Evolutionary conservation across 2,113 vertebrate genomes (phyloP).

Genomic region (Callipepla squamata): DNA sequence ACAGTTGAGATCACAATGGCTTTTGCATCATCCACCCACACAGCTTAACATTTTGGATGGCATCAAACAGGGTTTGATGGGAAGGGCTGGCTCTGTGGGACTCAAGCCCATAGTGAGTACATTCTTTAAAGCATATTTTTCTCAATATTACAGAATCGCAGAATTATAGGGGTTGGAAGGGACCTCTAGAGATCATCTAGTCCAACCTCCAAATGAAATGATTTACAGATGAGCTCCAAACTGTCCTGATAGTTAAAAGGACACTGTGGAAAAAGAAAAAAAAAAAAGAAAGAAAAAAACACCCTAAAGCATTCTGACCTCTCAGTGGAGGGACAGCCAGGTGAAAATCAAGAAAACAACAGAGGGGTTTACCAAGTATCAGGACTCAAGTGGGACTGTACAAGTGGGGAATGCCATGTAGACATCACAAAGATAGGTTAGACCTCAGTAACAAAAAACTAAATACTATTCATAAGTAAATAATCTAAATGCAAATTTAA

Average conservation of each 20-base stretch:
- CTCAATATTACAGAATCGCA: not conserved
- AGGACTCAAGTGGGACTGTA: not conserved
- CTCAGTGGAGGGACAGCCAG: not conserved
- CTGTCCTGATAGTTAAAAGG: not conserved
- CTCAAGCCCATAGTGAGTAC: too few species aligned
- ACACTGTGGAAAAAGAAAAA: not conserved
- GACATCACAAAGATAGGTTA: not conserved
- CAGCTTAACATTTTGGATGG: not conserved
- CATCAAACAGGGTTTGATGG: not conserved
- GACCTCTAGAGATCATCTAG: too few species aligned
- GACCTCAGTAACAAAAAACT: not conserved
- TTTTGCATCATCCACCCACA: not conserved
- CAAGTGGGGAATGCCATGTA: not conserved
- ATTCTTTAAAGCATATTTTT: not conserved
- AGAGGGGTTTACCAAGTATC: not conserved
- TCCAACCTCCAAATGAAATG: too few species aligned
- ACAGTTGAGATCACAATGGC: fast-evolving
- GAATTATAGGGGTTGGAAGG: too few species aligned
- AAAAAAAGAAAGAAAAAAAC: too few species aligned
- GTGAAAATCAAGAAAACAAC: not conserved
- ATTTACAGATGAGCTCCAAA: not conserved
- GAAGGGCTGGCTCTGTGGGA: not conserved
- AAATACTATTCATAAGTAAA: not conserved
- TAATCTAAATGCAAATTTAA: not conserved
- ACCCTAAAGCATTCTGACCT: not conserved